Conservation (phyloP, 1,140 invertebrate species). For the Nasonia longicornis region DNA sequence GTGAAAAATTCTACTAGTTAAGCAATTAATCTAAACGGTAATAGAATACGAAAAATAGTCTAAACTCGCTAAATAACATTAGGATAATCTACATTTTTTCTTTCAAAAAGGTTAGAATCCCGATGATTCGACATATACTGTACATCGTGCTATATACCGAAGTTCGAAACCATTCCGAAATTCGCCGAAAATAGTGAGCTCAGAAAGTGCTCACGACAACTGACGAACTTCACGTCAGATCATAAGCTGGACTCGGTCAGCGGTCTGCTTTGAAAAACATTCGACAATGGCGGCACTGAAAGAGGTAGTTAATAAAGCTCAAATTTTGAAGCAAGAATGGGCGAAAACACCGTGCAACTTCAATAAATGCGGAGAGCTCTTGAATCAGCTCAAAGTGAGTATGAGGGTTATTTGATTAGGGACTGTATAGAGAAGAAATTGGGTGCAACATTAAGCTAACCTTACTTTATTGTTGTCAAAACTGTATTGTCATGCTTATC, state of each 20-base stretch:
- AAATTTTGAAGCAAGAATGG: slow-evolving; percentile 83
- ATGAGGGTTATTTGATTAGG: slow-evolving; percentile 26
- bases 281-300: slow-evolving; percentile 73
- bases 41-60: slow-evolving; percentile 20
- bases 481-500: slow-evolving; percentile 61
- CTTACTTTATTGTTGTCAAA: slow-evolving; percentile 58
- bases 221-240: slow-evolving; percentile 10
- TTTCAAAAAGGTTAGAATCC: slow-evolving; percentile 41
- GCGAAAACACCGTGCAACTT: slow-evolving; percentile 76
- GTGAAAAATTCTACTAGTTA: slow-evolving; percentile 27
- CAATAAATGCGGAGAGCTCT: slow-evolving; percentile 78
- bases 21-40: slow-evolving; percentile 9
- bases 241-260: background rate
- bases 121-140: slow-evolving; percentile 41
- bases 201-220: background rate
- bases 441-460: slow-evolving; percentile 52
- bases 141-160: background rate
- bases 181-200: slow-evolving; percentile 36
- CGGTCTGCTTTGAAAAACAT: slow-evolving; percentile 18
- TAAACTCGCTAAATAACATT: slow-evolving; percentile 11
- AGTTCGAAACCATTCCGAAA: slow-evolving; percentile 33
- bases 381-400: slow-evolving; percentile 81
- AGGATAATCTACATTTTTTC: slow-evolving; percentile 41
- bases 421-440: background rate
- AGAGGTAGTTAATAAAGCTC: slow-evolving; percentile 77